Conservation (phyloP, 2,113 vertebrate species). For the Heterocephalus glaber region DNA sequence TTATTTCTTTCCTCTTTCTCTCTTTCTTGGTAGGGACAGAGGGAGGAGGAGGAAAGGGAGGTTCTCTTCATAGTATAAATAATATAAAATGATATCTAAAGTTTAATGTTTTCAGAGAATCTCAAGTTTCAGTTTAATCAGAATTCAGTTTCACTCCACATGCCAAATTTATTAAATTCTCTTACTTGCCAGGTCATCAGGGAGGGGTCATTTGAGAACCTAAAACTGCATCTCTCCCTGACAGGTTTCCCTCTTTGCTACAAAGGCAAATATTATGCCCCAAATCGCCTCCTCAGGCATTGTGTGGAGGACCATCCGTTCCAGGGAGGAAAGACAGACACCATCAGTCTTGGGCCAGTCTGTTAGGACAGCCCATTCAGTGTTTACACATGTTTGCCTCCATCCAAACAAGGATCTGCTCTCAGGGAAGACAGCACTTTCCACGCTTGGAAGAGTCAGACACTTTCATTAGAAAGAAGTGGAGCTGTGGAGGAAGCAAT, state of each 20-base stretch:
- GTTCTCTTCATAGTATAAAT: background rate
- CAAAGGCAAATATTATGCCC: conserved; percentile 8
- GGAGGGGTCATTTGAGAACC: background rate
- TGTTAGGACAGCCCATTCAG: background rate
- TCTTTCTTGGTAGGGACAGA: background rate
- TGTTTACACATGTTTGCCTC: conserved; percentile 20
- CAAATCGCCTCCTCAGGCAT: background rate
- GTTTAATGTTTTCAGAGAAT: background rate
- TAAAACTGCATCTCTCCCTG: background rate
- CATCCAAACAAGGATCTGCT: conserved; percentile 42
- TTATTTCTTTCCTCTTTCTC: background rate
- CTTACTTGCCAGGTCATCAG: background rate
- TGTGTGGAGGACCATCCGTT: background rate
- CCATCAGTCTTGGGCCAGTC: background rate
- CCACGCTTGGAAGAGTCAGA: background rate
- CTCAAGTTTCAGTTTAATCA: background rate
- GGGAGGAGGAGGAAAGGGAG: background rate
- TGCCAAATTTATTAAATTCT: background rate
- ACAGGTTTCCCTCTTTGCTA: background rate
- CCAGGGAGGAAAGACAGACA: background rate
- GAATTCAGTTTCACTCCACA: background rate
- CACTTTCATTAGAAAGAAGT: background rate
- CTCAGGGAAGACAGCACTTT: background rate
- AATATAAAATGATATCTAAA: background rate
- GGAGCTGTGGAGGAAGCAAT: background rate